A percentile compares a stretch with the other conserved stretches of the same genome.
These are phyloP conservation scores for Illadopsis cleaveri DNA, from an alignment of 2,113 vertebrate genomes.

Conservation along the genomic window DNA sequence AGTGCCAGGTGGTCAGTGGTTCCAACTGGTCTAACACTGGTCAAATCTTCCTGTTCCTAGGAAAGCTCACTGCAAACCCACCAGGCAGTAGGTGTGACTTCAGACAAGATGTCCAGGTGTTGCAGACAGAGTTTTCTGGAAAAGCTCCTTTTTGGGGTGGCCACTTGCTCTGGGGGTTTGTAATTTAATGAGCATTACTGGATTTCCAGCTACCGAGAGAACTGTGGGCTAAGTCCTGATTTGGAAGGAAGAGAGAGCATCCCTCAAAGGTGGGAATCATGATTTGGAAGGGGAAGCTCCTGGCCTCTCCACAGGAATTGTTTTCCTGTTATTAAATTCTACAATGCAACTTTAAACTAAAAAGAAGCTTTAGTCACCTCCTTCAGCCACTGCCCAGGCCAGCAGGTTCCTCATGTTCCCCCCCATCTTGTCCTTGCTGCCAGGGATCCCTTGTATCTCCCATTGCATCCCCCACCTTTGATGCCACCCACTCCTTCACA, in stretches of 20 bases:
- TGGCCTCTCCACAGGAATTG: accelerated
- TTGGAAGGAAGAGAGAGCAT: neutral
- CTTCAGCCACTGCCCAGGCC: neutral
- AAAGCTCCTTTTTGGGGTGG: neutral
- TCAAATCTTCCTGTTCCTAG: neutral
- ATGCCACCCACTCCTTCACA: neutral
- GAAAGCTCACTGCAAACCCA: neutral
- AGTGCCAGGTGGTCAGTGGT: accelerated
- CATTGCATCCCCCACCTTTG: neutral
- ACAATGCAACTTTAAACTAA: neutral
- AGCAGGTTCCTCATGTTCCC: accelerated
- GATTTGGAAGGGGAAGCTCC: neutral
- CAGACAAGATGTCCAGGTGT: neutral
- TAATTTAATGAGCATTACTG: neutral
- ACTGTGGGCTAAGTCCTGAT: accelerated
- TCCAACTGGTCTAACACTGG: accelerated
- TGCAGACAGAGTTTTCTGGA: neutral
- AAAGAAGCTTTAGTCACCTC: neutral
- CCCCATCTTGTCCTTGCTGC: neutral
- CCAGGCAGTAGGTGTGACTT: neutral
- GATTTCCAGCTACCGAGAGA: accelerated
- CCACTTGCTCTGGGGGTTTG: neutral
- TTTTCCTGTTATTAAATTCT: neutral
- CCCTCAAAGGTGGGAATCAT: neutral
- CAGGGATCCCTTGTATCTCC: neutral